Percentiles rank a stretch among this genome's conserved stretches.
These are phyloP conservation scores for Microctonus brassicae DNA, from an alignment of 2,888 invertebrate species.

Conservation along the genomic window DNA sequence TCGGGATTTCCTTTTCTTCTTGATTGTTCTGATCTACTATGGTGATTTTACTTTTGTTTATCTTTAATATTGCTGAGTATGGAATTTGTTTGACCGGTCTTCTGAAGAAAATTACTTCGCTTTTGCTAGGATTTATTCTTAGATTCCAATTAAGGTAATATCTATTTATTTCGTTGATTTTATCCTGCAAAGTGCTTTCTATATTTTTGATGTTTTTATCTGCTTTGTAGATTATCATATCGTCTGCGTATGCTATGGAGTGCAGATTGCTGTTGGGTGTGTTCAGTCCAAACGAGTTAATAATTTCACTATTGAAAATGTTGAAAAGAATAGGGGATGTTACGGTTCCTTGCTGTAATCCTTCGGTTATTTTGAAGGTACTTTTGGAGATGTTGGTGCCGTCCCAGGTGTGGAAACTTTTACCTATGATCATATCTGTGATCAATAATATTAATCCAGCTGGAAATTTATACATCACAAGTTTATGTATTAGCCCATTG, in stretches of 20 bases:
- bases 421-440: no score
- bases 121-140: conserved; percentile 33
- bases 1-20: conserved; percentile 14
- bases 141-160: conserved; percentile 36
- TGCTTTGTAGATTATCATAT: not conserved
- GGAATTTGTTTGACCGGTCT: conserved; percentile 14
- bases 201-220: not conserved
- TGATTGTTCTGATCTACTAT: not conserved
- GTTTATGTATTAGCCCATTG: no score
- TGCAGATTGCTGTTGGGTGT: not conserved
- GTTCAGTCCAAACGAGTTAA: no score
- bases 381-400: not conserved
- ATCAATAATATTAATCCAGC: no score
- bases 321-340: conserved; percentile 41
- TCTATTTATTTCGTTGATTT: conserved; percentile 24
- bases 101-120: conserved; percentile 38
- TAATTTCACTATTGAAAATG: conserved; percentile 35
- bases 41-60: conserved; percentile 31
- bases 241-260: conserved; percentile 39
- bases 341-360: conserved; percentile 41
- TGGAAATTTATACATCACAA: no score
- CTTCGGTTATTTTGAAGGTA: conserved; percentile 26
- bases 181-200: conserved; percentile 4
- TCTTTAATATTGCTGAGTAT: not conserved
- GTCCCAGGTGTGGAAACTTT: no score